phyloP scores from a whole-genome alignment of 1,140 invertebrate genomes.

The Cyrtorhinus lividipennis region DNA sequence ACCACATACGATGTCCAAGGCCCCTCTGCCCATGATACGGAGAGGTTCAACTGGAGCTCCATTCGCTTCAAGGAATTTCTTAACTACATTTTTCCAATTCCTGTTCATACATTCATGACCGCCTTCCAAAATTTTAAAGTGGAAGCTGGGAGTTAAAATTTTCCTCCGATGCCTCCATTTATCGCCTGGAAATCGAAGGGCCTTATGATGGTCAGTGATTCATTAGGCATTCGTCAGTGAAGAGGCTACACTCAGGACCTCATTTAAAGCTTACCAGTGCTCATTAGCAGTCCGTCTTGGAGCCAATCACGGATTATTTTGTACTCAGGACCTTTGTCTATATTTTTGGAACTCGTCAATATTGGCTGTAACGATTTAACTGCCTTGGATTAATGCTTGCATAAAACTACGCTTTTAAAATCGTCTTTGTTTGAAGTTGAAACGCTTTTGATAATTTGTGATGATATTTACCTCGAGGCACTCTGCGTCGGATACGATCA shows the following conservation, averaged over 20 bases:
- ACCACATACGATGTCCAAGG: slow-evolving; percentile 64
- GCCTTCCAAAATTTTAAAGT: slow-evolving; percentile 64
- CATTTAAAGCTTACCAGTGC: slow-evolving; percentile 41
- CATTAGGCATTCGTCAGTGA: too few species aligned
- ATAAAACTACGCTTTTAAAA: too few species aligned
- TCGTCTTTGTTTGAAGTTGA: too few species aligned
- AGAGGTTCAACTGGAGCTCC: slow-evolving; percentile 40
- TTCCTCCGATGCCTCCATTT: slow-evolving; percentile 52
- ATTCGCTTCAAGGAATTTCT: slow-evolving; percentile 29
- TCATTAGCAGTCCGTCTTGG: slow-evolving; percentile 47
- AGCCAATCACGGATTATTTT: slow-evolving; percentile 47
- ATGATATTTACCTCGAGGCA: too few species aligned
- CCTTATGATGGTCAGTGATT: too few species aligned
- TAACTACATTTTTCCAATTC: slow-evolving; percentile 37
- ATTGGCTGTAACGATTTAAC: slow-evolving; percentile 28
- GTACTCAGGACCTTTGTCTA: slow-evolving; percentile 50
- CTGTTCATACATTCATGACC: slow-evolving; percentile 58
- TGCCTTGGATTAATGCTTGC: too few species aligned
- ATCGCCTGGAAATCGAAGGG: slow-evolving; percentile 32
- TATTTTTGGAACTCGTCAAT: slow-evolving; percentile 32
- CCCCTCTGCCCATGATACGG: slow-evolving; percentile 44
- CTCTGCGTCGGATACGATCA: too few species aligned
- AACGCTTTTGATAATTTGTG: too few species aligned
- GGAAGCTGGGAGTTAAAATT: slow-evolving; percentile 67
- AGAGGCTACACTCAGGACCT: too few species aligned